phyloP scores from a whole-genome alignment of 2,888 invertebrate genomes.

The Drosophila ustulata region DNA sequence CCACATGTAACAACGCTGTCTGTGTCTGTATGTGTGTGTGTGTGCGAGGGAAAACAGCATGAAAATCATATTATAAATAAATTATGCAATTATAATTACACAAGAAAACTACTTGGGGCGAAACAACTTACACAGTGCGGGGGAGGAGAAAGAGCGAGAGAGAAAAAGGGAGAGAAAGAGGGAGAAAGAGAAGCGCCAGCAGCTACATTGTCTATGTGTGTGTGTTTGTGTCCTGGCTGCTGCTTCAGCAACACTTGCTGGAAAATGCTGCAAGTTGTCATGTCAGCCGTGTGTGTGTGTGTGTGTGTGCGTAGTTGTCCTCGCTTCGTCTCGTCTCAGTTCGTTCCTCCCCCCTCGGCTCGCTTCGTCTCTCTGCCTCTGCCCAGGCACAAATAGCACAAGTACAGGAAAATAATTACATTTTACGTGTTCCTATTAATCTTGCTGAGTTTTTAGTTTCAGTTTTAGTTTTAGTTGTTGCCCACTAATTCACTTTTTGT shows the following conservation, averaged over 20 bases:
- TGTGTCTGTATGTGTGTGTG: constrained; percentile 12
- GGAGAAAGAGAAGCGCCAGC: constrained; percentile 23
- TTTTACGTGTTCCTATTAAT: constrained; percentile 81
- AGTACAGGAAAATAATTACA: constrained; percentile 79
- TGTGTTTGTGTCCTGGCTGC: constrained; percentile 39
- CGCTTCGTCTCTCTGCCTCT: not conserved
- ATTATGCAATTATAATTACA: constrained; percentile 81
- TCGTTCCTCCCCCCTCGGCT: not conserved
- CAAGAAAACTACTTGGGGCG: constrained; percentile 81
- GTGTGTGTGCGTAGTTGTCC: constrained; percentile 23
- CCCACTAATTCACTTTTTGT: constrained; percentile 75
- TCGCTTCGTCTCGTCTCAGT: constrained; percentile 24
- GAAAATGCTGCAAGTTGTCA: constrained; percentile 75
- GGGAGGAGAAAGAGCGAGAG: not conserved
- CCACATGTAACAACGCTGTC: not conserved
- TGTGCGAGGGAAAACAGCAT: constrained; percentile 70
- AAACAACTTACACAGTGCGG: constrained; percentile 57
- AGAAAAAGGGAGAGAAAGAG: not conserved
- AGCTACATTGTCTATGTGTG: constrained; percentile 28
- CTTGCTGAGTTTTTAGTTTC: constrained; percentile 80
- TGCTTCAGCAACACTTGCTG: constrained; percentile 47
- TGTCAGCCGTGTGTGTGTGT: constrained; percentile 54
- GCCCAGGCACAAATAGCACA: constrained; percentile 69
- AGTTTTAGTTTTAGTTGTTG: constrained; percentile 69
- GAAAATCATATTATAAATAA: constrained; percentile 81